Base-by-base conservation (phyloP, 1,140 invertebrate genomes). In the Brachionus plicatilis region DNA sequence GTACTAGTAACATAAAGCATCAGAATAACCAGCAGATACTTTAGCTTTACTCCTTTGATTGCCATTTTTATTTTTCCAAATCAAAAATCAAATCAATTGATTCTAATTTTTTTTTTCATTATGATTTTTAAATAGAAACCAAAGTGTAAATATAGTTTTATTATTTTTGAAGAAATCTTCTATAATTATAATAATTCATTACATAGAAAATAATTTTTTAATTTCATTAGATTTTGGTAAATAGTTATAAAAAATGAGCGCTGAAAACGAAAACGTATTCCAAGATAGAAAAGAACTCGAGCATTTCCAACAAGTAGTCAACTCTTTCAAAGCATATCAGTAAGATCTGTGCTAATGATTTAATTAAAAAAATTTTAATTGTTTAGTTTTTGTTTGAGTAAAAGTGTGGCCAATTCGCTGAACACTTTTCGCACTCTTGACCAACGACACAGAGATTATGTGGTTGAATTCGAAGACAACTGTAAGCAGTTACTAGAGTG, bases 401-500 rank as follows among this genome's bases (percentile, higher is more conserved):
- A 82, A 65, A 43, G 79, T 24, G 27, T 82, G 9, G 79, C 79
- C 6, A 82, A 82, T 45, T 60, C 79, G 3, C 24, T 82, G 5
- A 68, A 37, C 14, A 20, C 53, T 41, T 82, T 9, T 47, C 79
- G 29, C 20, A 12, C 56, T 12, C 37, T 82, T 65, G 24, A 60
- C n/a, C 37, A 43, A 24, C 4, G 20, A 14, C 79, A 82, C 41
- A 60, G 6, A 65, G 65, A 68, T 43, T 68, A 65, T 43, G 9
- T 82, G n/a, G 12, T 68, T 14, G 79, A 82, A 14, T 82, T 37
- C 65, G 79, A 82, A 47, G 53, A 60, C 20, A 60, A 82, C 8
- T 82, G 79, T 41, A 68, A 82, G 33, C 41, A 41, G 43, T n/a
- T 82, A 43, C 79, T 82, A 12, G 53, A 82, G 27, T 82, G 53